Evolutionary conservation across 2,113 vertebrate species (phyloP).

Genomic region (Merops nubicus): DNA sequence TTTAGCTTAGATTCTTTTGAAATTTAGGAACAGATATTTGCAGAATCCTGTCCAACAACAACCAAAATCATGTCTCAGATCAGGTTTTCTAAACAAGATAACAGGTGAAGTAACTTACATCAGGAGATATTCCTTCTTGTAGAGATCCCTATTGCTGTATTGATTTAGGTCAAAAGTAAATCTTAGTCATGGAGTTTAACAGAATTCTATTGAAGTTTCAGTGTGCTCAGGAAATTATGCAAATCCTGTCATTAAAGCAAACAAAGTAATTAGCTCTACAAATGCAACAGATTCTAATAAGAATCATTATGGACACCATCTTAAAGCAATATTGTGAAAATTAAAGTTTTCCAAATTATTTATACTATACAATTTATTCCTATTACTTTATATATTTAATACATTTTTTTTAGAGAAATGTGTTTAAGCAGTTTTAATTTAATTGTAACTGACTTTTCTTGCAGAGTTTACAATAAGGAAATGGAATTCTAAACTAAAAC

Average conservation of each 20-base stretch:
- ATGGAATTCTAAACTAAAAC: neutral
- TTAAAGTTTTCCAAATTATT: neutral
- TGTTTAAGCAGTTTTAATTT: neutral
- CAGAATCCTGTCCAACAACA: neutral
- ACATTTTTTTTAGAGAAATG: neutral
- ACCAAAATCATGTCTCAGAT: neutral
- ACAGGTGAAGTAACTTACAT: neutral
- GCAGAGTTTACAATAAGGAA: neutral
- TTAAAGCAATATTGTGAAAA: neutral
- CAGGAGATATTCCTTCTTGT: neutral
- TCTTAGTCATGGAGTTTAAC: neutral
- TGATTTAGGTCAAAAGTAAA: neutral
- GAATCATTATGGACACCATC: neutral
- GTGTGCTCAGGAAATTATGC: neutral
- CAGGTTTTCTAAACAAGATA: neutral
- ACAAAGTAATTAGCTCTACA: neutral
- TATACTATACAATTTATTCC: neutral
- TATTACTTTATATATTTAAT: neutral
- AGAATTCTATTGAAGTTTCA: neutral
- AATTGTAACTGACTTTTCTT: neutral
- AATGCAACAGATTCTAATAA: neutral
- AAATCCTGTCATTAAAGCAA: neutral
- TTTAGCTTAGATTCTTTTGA: neutral
- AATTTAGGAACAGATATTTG: neutral
- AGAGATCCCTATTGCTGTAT: neutral